These are phyloP conservation scores for Drosophila willistoni DNA, from an alignment of 1,140 invertebrate species.

Conservation along the genomic window DNA sequence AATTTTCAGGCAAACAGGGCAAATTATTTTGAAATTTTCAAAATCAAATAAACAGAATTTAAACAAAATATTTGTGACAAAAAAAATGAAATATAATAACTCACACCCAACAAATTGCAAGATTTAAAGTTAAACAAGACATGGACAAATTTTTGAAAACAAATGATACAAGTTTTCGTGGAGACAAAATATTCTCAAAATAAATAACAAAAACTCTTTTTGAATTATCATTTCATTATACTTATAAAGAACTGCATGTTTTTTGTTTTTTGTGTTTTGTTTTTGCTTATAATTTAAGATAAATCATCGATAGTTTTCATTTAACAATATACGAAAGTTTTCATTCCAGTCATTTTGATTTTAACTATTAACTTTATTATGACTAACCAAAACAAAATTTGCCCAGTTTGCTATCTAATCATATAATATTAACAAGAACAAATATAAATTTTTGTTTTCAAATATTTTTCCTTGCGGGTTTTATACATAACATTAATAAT, in stretches of 20 bases:
- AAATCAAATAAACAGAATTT: not conserved
- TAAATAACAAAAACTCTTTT: too few species aligned
- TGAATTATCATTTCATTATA: too few species aligned
- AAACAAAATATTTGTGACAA: not conserved
- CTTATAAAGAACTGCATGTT: too few species aligned
- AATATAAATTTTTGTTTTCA: slow-evolving; percentile 28
- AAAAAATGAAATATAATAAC: not conserved
- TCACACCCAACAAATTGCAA: not conserved
- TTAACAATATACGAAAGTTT: too few species aligned
- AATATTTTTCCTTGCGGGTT: slow-evolving; percentile 14
- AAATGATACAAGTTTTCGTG: too few species aligned
- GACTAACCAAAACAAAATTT: not conserved
- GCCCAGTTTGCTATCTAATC: slow-evolving; percentile 1
- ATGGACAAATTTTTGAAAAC: too few species aligned
- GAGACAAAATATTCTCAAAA: too few species aligned
- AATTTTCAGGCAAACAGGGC: slow-evolving; percentile 1
- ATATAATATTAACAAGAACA: not conserved
- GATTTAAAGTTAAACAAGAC: too few species aligned
- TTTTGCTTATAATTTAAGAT: too few species aligned
- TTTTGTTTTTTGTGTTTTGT: too few species aligned
- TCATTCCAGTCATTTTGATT: not conserved
- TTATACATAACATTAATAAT: slow-evolving; percentile 22
- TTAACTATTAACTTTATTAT: not conserved
- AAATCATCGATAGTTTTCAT: too few species aligned
- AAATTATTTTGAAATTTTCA: slow-evolving; percentile 1